These are phyloP conservation scores for Conistra vaccinii DNA, from an alignment of 2,888 invertebrate genomes.

Conservation along the genomic window DNA sequence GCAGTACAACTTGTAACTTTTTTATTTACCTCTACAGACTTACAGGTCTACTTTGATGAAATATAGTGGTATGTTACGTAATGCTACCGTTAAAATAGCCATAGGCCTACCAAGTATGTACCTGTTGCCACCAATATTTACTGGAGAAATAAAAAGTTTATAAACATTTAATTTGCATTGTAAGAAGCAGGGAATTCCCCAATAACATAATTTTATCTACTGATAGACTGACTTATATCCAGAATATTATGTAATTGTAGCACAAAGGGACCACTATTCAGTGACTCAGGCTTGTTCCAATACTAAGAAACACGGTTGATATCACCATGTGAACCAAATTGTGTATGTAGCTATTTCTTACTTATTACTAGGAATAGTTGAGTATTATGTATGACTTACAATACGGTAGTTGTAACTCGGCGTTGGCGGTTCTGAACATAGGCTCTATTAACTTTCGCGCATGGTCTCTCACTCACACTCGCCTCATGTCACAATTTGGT, in stretches of 20 bases:
- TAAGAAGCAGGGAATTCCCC: conserved; percentile 17
- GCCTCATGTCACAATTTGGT: no score
- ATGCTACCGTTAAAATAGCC: background rate
- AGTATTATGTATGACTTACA: background rate
- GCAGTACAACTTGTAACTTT: background rate
- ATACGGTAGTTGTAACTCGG: no score
- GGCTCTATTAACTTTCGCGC: no score
- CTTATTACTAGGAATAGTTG: conserved; percentile 3
- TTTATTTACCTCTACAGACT: background rate
- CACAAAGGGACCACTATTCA: conserved; percentile 10
- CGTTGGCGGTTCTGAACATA: no score
- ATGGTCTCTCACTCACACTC: no score
- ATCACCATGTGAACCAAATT: background rate
- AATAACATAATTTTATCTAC: background rate
- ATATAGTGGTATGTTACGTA: conserved; percentile 7
- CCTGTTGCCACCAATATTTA: background rate
- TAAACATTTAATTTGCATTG: no score
- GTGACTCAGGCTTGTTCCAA: background rate
- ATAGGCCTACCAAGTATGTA: no score
- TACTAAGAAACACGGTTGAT: conserved; percentile 20
- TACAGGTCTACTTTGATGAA: background rate
- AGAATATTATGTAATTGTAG: background rate
- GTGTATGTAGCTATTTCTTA: background rate
- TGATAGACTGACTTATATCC: background rate
- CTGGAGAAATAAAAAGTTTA: no score